Evolutionary conservation across 2,113 vertebrate species (phyloP).

Genomic region (Theristicus caerulescens): DNA sequence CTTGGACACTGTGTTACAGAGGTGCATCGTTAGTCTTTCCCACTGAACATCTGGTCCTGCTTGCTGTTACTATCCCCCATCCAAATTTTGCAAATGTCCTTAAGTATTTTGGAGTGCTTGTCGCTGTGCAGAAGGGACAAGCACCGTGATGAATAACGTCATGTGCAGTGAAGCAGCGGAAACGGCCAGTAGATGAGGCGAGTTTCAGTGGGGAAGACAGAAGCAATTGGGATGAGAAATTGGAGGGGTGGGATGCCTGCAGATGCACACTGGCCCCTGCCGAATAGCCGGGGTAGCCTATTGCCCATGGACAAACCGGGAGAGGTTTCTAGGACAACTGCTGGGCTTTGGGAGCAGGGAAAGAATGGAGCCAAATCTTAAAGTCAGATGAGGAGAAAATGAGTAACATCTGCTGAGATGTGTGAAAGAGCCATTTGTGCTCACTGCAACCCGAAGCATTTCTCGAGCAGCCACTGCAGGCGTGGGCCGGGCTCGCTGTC

Average conservation of each 20-base stretch:
- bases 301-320: neutral
- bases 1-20: neutral
- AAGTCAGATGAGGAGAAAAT: constrained; percentile 69
- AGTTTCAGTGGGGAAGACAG: neutral
- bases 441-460: neutral
- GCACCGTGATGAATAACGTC: neutral
- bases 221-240: neutral
- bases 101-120: neutral
- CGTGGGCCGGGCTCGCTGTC: neutral
- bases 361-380: constrained; percentile 58
- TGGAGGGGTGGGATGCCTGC: neutral
- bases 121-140: neutral
- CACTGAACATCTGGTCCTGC: neutral
- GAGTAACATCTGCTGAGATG: constrained; percentile 62
- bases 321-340: constrained; percentile 56
- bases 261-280: neutral
- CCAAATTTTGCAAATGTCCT: neutral
- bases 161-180: neutral
- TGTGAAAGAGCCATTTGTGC: constrained; percentile 60
- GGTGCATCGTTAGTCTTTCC: neutral
- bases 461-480: neutral
- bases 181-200: neutral
- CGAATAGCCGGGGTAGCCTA: neutral
- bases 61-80: neutral
- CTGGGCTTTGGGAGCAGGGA: constrained; percentile 35